Evolutionary conservation across 2,113 vertebrate species (phyloP).

Genomic region (Muntiacus muntjak): DNA sequence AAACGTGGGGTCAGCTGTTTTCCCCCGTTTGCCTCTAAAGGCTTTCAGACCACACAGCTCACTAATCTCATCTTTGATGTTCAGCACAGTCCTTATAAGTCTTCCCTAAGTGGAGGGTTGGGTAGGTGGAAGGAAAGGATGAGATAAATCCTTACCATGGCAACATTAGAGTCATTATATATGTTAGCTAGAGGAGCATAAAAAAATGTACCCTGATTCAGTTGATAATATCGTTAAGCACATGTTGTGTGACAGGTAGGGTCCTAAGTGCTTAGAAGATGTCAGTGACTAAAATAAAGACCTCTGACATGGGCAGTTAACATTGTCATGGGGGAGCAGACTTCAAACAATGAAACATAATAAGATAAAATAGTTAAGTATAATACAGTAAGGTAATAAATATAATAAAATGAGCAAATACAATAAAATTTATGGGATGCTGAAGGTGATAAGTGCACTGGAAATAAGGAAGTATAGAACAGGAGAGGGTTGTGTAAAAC

Average conservation of each 20-base stretch:
- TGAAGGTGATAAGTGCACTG: neutral
- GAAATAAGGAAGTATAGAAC: neutral
- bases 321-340: neutral
- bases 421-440: neutral
- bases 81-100: neutral
- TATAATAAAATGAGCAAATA: neutral
- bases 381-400: neutral
- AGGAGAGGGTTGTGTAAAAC: accelerated
- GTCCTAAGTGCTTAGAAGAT: neutral
- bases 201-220: neutral
- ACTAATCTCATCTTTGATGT: neutral
- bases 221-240: neutral
- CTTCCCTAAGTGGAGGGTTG: neutral
- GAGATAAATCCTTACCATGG: neutral
- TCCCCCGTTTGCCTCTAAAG: accelerated
- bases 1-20: neutral
- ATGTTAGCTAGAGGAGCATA: neutral
- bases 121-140: neutral
- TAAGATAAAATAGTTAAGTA: neutral
- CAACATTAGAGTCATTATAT: neutral
- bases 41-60: neutral
- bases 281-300: neutral
- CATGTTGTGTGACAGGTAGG: neutral
- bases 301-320: neutral
- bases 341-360: neutral